phyloP scores from a whole-genome alignment of 2,113 vertebrate species.

The Catharus bicknelli region DNA sequence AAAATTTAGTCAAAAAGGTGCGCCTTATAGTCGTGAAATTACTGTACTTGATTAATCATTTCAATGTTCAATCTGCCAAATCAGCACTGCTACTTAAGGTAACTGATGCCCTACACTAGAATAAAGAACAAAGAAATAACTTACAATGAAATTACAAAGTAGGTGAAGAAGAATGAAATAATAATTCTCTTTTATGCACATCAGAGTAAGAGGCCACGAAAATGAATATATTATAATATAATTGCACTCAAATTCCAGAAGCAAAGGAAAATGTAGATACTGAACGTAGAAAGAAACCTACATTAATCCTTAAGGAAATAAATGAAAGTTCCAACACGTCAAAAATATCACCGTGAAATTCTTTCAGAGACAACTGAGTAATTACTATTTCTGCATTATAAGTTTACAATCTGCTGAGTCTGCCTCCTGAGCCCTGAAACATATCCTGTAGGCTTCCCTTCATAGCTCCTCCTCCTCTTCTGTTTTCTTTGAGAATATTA shows the following conservation, averaged over 20 bases:
- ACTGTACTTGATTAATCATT: neutral
- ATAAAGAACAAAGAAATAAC: neutral
- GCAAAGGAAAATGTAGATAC: conserved; percentile 2
- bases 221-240: neutral
- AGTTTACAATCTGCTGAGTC: neutral
- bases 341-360: neutral
- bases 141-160: neutral
- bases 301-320: neutral
- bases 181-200: neutral
- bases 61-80: neutral
- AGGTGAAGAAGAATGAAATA: neutral
- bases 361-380: neutral
- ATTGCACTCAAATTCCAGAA: conserved; percentile 32
- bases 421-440: neutral
- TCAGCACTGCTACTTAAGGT: neutral
- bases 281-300: neutral
- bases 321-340: neutral
- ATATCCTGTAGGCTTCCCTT: neutral
- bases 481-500: neutral
- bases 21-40: no score
- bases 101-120: neutral
- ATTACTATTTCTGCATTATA: neutral
- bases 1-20: no score
- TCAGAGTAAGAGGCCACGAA: neutral
- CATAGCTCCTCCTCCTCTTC: neutral